Conservation (phyloP, 1,140 invertebrate species). For the Nasonia vitripennis region DNA sequence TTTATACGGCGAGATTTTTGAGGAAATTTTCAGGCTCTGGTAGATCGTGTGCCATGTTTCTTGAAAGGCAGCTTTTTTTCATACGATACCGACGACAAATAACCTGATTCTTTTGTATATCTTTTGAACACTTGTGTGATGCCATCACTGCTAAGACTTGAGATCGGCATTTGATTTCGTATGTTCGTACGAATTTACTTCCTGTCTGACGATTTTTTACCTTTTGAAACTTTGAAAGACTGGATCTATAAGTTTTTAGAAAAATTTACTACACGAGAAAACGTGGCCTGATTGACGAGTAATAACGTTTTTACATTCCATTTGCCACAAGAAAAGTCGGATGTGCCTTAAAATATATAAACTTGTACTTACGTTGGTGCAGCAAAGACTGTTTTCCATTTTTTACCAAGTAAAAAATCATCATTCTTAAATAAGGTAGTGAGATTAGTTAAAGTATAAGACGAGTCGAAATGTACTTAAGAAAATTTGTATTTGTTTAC, state of each 20-base stretch:
- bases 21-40: slow-evolving; percentile 44
- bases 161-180: slow-evolving; percentile 8
- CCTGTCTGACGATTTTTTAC: background rate
- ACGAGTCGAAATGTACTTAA: slow-evolving; percentile 49
- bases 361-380: slow-evolving; percentile 52
- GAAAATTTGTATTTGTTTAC: slow-evolving; percentile 43
- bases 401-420: slow-evolving; percentile 53
- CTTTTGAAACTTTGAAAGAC: slow-evolving; percentile 36
- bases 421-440: slow-evolving; percentile 48
- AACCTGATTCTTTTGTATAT: slow-evolving; percentile 20
- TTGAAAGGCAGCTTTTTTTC: slow-evolving; percentile 37
- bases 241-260: slow-evolving; percentile 34
- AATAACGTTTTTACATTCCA: slow-evolving; percentile 18
- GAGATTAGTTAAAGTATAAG: slow-evolving; percentile 53
- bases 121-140: slow-evolving; percentile 26
- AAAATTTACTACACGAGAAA: slow-evolving; percentile 31
- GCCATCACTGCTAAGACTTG: slow-evolving; percentile 17
- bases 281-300: slow-evolving; percentile 31
- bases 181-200: slow-evolving; percentile 24
- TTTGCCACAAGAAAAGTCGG: slow-evolving; percentile 43
- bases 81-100: background rate
- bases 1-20: slow-evolving; percentile 6
- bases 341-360: slow-evolving; percentile 49
- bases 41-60: slow-evolving; percentile 52
- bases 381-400: slow-evolving; percentile 51